Base-by-base conservation (phyloP, 2,797 vertebrate genomes). In the Brachyrhaphis roseni region DNA sequence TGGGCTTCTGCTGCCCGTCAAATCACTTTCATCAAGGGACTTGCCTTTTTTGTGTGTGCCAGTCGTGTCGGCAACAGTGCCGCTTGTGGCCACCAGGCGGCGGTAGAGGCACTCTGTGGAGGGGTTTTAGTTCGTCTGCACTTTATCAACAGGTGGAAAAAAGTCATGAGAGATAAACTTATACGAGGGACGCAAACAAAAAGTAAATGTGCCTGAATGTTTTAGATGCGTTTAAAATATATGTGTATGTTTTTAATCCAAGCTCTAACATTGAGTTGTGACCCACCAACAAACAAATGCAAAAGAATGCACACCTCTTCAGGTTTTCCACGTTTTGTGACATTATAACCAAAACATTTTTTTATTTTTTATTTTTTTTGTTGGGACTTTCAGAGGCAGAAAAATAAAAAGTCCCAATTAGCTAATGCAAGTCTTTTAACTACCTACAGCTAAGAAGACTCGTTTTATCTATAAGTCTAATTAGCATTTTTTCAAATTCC, bases 11-110 rank as follows among this genome's bases (percentile, higher is more conserved):
- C 83, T 20, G 82, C 85, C 66, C 53, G 90, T 86, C 86, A 39
- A 64, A 74, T 74, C 87, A 80, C 83, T 93, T 71, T 83, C 84
- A 94, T 92, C 92, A 90, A 89, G 68, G 83, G 41, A 83, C 86
- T 76, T 55, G 74, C 55, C 75, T 6, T 72, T 51, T 43, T 6
- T 68, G 55, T 43, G 23, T 82, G 77, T 80, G 80, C 82, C 86
- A 76, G 64, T 71, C 74, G 83, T 84, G 82, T 84, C 81, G 75
- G 76, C 26, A 39, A 2, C 79, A 83, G 74, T 89, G 43, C 84
- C 51, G 0, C 4, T 13, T 8, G 41, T 34, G 1, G 13, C 92
- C 95, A 87, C 94, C 78, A 31, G 94, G 83, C 86, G 94, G 91
- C 93, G 15, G 79, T 80, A 77, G 79, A 68, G 90, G 43, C 47